Evolutionary conservation across 2,888 invertebrate species (phyloP), one percentile per base, ranked within the genome.

Genomic region (Rambutsinella grinnellia): DNA sequence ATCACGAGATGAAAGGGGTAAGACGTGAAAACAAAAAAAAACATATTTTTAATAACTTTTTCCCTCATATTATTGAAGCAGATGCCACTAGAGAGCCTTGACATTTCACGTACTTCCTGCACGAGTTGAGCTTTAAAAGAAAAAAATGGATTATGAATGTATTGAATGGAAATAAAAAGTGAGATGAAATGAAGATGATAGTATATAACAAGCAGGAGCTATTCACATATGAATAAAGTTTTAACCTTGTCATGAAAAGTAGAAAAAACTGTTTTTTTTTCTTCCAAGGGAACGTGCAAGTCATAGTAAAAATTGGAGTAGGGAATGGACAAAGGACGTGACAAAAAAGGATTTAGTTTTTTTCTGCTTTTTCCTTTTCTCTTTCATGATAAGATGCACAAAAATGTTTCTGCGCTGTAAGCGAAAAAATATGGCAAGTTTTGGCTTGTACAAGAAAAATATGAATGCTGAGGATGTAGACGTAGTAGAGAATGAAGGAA

Each of bases 351-450:
- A 62, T 49, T 62, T 62, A 51, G 26, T 49, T 51, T 47, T 62
- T 62, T 51, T 61, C 47, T 62, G 28, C 62, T 62, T 28, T 62
- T 62, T 61, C 61, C 47, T 61, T 2, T 23, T 17, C 19, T 21
- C 60, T 24, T 60, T 23, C 46, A 57, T 57, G n/a, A n/a, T n/a
- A n/a, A n/a, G n/a, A n/a, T n/a, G n/a, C n/a, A n/a, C n/a, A n/a
- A n/a, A n/a, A n/a, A n/a, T n/a, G n/a, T n/a, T n/a, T n/a, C n/a
- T n/a, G n/a, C n/a, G n/a, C n/a, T n/a, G n/a, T n/a, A n/a, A n/a
- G n/a, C n/a, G n/a, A n/a, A n/a, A n/a, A n/a, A n/a, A n/a, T n/a
- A n/a, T n/a, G n/a, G n/a, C n/a, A n/a, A n/a, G n/a, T n/a, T n/a
- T n/a, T n/a, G n/a, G n/a, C n/a, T n/a, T n/a, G n/a, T n/a, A n/a